phyloP scores from a whole-genome alignment of 2,113 vertebrate genomes.

The Uria lomvia region DNA sequence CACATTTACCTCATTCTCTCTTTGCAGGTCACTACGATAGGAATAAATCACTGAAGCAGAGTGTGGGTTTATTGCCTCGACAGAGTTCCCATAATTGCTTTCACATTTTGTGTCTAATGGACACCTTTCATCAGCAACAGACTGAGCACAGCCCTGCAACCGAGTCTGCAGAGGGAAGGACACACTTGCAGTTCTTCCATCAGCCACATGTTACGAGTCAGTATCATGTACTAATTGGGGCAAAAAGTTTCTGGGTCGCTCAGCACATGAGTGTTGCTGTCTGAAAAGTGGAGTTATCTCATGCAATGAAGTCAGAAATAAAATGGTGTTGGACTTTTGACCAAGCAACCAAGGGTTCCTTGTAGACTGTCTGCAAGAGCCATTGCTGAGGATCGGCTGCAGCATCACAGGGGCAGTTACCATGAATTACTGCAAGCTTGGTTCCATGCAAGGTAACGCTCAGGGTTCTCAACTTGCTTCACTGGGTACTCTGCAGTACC shows the following conservation, averaged over 20 bases:
- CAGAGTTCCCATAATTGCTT: not conserved
- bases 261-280: not conserved
- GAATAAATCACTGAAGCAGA: not conserved
- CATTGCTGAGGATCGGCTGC: not conserved
- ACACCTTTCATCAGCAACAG: not conserved
- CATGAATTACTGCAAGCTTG: not conserved
- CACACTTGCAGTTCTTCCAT: not conserved
- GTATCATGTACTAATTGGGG: not conserved
- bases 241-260: not conserved
- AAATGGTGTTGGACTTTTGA: not conserved
- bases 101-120: not conserved
- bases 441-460: not conserved
- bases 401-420: not conserved
- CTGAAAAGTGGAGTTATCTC: not conserved
- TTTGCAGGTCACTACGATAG: not conserved
- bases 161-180: not conserved
- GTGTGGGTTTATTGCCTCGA: not conserved
- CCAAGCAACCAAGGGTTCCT: not conserved
- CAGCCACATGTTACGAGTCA: not conserved
- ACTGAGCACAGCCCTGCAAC: not conserved
- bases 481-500: not conserved
- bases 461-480: not conserved
- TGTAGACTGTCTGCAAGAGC: not conserved
- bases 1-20: not conserved
- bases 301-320: not conserved